Percentiles rank a stretch among this genome's conserved stretches.
phyloP scores from a whole-genome alignment of 2,113 vertebrate genomes.

The Phylloscopus trochilus region DNA sequence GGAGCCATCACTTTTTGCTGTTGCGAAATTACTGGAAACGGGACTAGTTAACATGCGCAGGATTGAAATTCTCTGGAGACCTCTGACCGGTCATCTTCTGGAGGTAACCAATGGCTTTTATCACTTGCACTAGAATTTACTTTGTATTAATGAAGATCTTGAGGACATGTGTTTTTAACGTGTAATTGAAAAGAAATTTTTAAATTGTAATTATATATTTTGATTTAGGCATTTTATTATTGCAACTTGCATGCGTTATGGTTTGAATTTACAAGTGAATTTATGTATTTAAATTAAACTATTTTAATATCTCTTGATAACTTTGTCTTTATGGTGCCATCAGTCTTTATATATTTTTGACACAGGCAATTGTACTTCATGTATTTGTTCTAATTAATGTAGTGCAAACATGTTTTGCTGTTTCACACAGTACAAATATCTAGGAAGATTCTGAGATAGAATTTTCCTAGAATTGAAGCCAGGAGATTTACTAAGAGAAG shows the following conservation, averaged over 20 bases:
- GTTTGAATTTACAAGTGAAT: background rate
- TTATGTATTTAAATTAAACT: background rate
- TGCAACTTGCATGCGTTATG: background rate
- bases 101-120: conserved; percentile 81
- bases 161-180: background rate
- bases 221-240: background rate
- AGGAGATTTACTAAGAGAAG: background rate
- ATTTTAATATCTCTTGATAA: background rate
- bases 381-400: background rate
- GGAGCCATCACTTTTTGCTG: conserved; percentile 98
- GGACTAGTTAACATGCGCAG: conserved; percentile 98
- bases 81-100: conserved; percentile 92
- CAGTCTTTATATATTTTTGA: background rate
- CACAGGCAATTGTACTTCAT: background rate
- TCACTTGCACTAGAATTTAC: background rate
- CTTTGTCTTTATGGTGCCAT: background rate
- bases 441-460: background rate
- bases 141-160: background rate
- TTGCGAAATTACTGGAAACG: conserved; percentile 96
- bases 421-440: background rate
- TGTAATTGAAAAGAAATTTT: background rate
- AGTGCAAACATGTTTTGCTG: background rate
- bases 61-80: conserved; percentile 97
- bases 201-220: background rate
- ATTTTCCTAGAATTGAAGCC: background rate